Conservation (phyloP, 1,140 invertebrate genomes). For the Papilio polyxenes region DNA sequence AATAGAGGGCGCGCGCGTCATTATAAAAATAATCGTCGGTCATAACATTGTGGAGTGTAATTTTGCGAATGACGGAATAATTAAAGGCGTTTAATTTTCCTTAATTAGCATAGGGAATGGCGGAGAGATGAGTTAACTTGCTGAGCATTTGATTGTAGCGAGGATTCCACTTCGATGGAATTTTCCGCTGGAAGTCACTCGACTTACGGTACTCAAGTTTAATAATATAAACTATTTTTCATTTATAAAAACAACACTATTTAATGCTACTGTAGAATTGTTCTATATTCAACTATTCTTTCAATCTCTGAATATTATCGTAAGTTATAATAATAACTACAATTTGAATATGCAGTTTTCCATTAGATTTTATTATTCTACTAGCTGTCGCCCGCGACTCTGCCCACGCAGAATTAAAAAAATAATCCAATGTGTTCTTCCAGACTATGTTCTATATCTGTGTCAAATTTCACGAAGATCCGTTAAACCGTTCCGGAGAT, state of each 20-base stretch:
- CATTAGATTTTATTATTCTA: too few species aligned
- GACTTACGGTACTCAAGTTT: not conserved
- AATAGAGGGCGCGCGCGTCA: not conserved
- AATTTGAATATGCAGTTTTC: too few species aligned
- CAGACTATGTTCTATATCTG: too few species aligned
- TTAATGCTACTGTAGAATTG: not conserved
- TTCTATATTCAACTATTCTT: too few species aligned
- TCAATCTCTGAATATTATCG: too few species aligned
- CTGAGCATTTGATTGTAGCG: constrained; percentile 16
- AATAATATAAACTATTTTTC: not conserved
- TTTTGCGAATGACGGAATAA: constrained; percentile 17
- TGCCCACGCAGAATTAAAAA: too few species aligned
- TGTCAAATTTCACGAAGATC: too few species aligned
- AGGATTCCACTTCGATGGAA: constrained; percentile 11
- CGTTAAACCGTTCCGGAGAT: too few species aligned
- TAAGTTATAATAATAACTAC: too few species aligned
- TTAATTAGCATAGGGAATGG: constrained; percentile 28
- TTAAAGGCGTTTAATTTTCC: constrained; percentile 18
- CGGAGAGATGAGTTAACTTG: not conserved
- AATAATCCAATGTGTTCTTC: too few species aligned
- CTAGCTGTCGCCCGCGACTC: too few species aligned
- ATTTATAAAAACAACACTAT: not conserved
- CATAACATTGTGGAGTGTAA: constrained; percentile 14
- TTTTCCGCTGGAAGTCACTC: constrained; percentile 3
- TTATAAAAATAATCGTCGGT: constrained; percentile 17